Evolutionary conservation across 2,888 invertebrate genomes (phyloP), one percentile per base, ranked within the genome.

Genomic region (Cheilosia impressa): DNA sequence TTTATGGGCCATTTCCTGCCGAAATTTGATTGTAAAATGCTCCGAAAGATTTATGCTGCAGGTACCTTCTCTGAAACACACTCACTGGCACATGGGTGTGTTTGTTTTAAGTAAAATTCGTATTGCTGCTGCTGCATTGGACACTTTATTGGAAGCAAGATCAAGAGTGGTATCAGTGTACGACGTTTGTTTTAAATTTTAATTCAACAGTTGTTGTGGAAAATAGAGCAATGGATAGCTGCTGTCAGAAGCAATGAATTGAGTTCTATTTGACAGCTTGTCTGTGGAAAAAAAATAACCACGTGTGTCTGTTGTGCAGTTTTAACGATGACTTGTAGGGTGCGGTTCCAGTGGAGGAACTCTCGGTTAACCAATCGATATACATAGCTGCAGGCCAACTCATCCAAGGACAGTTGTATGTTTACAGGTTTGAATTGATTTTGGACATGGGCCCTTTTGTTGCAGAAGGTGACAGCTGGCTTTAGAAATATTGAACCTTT

Each of bases 1-100:
- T 75, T 81, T 72, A 81, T 81, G 65, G 80, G 69, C 66, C 73
- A 83, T 87, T 83, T 87, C 84, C 73, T 84, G 47, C 77, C 77
- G 58, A 77, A 82, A 78, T 87, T 83, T 87, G 78, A 81, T 83
- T 87, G 83, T 77, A 77, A 69, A 81, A 80, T 83, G 75, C 87
- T 75, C 79, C 13, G 24, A 24, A 47, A 9, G 17, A 17, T 17
- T 47, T 19, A 19, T 47, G 17, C 47, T 19, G 9, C 6, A 47
- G 47, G 47, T 47, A 31, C 5, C 27, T 31, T 9, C 31, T 31
- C 31, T 17, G 19, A 1, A 47, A 19, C 17, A 3, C 9, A 17
- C 7, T 17, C 7, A 17, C 9, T 27, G 27, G 27, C 1, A 6
- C 6, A 27, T 6, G 17, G 45, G 17, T 6, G 7, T 47, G 47